phyloP scores from a whole-genome alignment of 2,113 vertebrate species.

The Cryptotis parvus region DNA sequence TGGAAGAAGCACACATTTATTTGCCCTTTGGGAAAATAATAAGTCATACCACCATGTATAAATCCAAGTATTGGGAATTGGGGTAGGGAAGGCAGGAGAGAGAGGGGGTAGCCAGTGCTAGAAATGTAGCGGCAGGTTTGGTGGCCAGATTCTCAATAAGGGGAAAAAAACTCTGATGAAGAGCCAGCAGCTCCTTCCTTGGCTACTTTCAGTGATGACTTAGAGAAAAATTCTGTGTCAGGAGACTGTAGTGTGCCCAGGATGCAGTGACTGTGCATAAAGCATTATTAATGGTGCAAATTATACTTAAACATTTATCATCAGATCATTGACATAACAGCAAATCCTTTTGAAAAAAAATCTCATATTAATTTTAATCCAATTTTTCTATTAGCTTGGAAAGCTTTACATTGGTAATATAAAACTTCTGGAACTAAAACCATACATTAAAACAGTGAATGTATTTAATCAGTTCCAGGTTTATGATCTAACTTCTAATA shows the following conservation, averaged over 20 bases:
- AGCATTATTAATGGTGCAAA: not conserved
- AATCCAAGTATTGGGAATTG: not conserved
- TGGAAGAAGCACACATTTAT: not conserved
- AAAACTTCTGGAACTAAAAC: conserved; percentile 61
- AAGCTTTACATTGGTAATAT: conserved; percentile 53
- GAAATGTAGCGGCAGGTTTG: not conserved
- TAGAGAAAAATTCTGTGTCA: not conserved
- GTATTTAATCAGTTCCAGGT: conserved; percentile 64
- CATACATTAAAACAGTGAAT: conserved; percentile 57
- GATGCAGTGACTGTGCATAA: not conserved
- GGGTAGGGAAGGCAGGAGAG: not conserved
- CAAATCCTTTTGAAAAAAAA: conserved; percentile 66
- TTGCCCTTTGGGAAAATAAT: not conserved
- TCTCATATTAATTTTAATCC: conserved; percentile 60
- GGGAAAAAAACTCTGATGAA: not conserved
- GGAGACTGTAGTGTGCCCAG: not conserved
- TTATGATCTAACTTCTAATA: conserved; percentile 50
- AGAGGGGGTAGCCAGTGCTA: not conserved
- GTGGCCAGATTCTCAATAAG: not conserved
- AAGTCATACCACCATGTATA: not conserved
- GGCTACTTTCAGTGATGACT: not conserved
- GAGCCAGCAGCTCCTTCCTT: not conserved
- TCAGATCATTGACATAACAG: conserved; percentile 20
- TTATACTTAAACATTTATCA: conserved; percentile 24
- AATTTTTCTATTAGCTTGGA: conserved; percentile 62